Percentiles rank a stretch among this genome's conserved stretches.
Conservation (phyloP, 2,797 vertebrate species). For the Ptychobarbus kaznakovi region DNA sequence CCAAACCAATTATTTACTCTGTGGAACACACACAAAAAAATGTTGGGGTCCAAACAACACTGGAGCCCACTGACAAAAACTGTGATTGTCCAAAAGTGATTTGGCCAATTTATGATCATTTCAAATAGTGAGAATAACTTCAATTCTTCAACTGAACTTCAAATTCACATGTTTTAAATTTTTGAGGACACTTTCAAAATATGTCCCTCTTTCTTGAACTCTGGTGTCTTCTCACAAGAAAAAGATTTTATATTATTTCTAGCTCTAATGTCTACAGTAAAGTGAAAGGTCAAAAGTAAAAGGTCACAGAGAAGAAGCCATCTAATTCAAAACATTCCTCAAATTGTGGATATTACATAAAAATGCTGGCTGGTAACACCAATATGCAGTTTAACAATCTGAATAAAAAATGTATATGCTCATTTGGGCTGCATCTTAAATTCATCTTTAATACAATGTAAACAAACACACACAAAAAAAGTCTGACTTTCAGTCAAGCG, state of each 20-base stretch:
- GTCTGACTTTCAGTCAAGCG: too few relatives aligned
- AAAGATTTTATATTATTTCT: neutral
- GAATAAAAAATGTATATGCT: neutral
- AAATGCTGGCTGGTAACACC: neutral
- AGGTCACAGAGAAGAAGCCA: neutral
- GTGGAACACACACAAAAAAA: neutral
- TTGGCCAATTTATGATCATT: neutral
- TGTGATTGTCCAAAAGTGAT: too few relatives aligned
- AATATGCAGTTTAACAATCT: neutral
- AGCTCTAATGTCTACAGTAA: neutral
- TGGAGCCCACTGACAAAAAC: neutral
- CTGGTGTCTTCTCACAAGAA: neutral
- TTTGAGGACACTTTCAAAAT: neutral
- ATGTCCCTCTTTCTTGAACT: neutral
- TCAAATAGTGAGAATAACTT: neutral
- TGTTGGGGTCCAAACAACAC: neutral
- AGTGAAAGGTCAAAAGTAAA: neutral
- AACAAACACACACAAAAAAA: too few relatives aligned
- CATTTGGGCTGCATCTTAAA: neutral
- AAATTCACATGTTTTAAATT: neutral
- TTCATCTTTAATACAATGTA: neutral
- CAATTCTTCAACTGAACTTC: too few relatives aligned
- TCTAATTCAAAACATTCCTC: neutral
- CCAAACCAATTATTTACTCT: neutral
- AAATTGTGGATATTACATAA: neutral